Evolutionary conservation across 2,797 vertebrate genomes (phyloP), one percentile per base, ranked within the genome.

Genomic region (Rachycentron canadum): DNA sequence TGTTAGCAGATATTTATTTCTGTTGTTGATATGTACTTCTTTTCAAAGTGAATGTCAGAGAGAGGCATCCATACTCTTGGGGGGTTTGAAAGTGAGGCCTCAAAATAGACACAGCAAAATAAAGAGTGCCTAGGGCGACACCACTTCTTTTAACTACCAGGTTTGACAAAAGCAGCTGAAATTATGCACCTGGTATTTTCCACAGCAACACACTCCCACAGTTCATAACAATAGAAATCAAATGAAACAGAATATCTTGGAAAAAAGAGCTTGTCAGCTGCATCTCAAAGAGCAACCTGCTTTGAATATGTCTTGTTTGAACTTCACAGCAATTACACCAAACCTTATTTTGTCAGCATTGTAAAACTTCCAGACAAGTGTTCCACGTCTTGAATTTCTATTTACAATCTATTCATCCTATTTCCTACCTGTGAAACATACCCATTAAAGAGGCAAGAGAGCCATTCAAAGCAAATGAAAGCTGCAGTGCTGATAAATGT

Each of bases 101-200:
- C 34, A 25, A 60, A 80, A 78, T 17, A 66, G 40, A 49, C 47
- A 19, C 21, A n/a, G 77, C 19, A 21, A 81, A 82, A 71, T 57
- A 38, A 76, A 73, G 60, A 72, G 65, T 0, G 61, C 19, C 14
- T 1, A 55, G 59, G 69, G 73, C 47, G 36, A 50, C 32, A 1
- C 25, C 3, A 41, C 78, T 81, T 81, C 67, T 78, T 89, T 78
- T 85, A 87, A 89, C 73, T 58, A 68, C 50, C 61, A 9, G 63
- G n/a, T 81, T 69, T 56, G 71, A 86, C 77, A 83, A 83, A 86
- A 79, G 82, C 75, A 68, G 79, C 73, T 70, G 69, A 85, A 91
- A 87, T 85, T 63, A 88, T 82, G 87, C 88, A 89, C 82, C 90
- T 88, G 85, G 61, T 60, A 34, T 90, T 87, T 91, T 80, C 72